Evolutionary conservation across 1,140 invertebrate species (phyloP).

Genomic region (Drosophila pachea): DNA sequence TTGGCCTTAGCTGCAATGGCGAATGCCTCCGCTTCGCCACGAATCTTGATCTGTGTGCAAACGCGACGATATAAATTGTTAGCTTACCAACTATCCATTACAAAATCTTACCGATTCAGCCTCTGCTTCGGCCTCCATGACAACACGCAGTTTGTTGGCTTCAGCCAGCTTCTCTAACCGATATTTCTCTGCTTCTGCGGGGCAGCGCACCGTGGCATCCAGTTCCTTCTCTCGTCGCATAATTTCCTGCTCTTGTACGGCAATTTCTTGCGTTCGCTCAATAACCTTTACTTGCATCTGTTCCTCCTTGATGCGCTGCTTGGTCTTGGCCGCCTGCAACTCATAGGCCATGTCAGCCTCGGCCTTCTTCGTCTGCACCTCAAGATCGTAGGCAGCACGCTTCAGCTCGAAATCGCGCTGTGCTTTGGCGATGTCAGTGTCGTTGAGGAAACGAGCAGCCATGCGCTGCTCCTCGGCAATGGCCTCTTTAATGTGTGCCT

Average conservation of each 20-base stretch:
- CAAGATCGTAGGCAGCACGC: conserved; percentile 97
- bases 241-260: conserved; percentile 94
- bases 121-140: conserved; percentile 96
- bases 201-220: conserved; percentile 92
- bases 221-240: conserved; percentile 91
- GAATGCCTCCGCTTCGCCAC: conserved; percentile 94
- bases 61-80: not conserved
- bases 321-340: conserved; percentile 96
- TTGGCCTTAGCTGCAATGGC: conserved; percentile 95
- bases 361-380: conserved; percentile 96
- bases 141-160: conserved; percentile 90
- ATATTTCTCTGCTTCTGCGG: conserved; percentile 96
- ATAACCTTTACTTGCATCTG: conserved; percentile 98
- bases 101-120: conserved; percentile 85
- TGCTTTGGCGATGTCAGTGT: conserved; percentile 97
- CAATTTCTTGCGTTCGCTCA: conserved; percentile 94
- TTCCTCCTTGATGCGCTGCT: conserved; percentile 97
- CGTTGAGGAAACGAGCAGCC: conserved; percentile 93
- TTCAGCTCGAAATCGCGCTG: conserved; percentile 98
- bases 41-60: conserved; percentile 79
- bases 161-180: conserved; percentile 95
- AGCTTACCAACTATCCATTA: conserved; percentile 80
- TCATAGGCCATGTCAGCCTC: conserved; percentile 97
- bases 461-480: conserved; percentile 97
- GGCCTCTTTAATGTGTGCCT: conserved; percentile 94